A percentile compares a stretch with the other conserved stretches of the same genome.
Evolutionary conservation across 2,113 vertebrate species (phyloP).

Genomic region (Neofelis nebulosa): DNA sequence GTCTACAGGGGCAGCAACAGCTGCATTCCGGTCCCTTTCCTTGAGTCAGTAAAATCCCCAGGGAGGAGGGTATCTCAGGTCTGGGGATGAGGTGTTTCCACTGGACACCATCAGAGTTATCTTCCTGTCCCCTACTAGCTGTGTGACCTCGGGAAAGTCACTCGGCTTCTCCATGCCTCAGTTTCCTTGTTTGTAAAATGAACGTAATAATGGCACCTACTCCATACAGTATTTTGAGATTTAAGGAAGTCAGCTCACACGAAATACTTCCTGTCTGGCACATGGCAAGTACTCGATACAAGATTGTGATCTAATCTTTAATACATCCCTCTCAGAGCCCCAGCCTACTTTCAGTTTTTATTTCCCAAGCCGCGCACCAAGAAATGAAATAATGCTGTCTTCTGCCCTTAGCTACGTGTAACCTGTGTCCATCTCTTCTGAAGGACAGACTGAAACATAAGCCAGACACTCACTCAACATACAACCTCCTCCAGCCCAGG

Average conservation of each 20-base stretch:
- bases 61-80: background rate
- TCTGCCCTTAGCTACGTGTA: background rate
- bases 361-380: background rate
- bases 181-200: background rate
- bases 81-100: background rate
- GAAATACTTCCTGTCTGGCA: background rate
- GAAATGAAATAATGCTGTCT: background rate
- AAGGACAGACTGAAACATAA: background rate
- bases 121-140: background rate
- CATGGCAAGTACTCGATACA: background rate
- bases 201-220: background rate
- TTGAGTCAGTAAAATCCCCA: background rate
- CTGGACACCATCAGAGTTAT: background rate
- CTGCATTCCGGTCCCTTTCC: background rate
- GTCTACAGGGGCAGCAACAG: fast-evolving
- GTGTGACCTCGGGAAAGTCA: background rate
- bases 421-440: background rate
- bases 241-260: background rate
- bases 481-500: fast-evolving
- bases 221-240: background rate
- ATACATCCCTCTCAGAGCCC: no score
- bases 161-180: background rate
- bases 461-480: no score
- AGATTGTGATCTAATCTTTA: background rate
- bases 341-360: background rate